A percentile compares a stretch with the other conserved stretches of the same genome.
phyloP scores from a whole-genome alignment of 2,113 vertebrate genomes.

The Clarias gariepinus region DNA sequence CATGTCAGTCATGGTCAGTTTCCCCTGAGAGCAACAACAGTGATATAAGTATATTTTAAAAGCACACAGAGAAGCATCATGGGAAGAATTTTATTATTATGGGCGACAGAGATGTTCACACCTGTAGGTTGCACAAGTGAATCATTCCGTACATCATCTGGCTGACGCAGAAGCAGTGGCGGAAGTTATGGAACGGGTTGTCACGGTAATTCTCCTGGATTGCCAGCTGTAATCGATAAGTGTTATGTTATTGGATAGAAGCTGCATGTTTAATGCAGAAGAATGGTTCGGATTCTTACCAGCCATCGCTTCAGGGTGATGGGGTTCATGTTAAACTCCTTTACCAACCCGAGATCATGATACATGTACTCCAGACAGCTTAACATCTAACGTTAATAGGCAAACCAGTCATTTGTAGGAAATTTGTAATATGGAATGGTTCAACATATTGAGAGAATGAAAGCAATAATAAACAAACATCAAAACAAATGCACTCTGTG shows the following conservation, averaged over 20 bases:
- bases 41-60: not conserved
- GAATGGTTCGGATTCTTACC: conserved; percentile 71
- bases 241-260: not conserved
- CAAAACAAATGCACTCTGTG: not conserved
- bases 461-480: not conserved
- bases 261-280: not conserved
- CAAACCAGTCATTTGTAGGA: not conserved
- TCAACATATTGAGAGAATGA: not conserved
- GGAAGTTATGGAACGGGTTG: conserved; percentile 98
- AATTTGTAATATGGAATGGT: not conserved
- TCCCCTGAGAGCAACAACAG: conserved; percentile 75
- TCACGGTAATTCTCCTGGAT: conserved; percentile 95
- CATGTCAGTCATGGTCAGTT: conserved; percentile 85
- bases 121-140: conserved; percentile 90
- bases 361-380: conserved; percentile 99
- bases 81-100: not conserved
- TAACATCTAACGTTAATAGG: conserved; percentile 81
- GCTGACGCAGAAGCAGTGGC: conserved; percentile 97
- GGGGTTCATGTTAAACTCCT: conserved; percentile 95
- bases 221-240: conserved; percentile 72
- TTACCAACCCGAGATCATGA: conserved; percentile 90
- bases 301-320: conserved; percentile 93
- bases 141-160: conserved; percentile 99
- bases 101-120: conserved; percentile 51
- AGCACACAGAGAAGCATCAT: not conserved